Conservation (phyloP, 2,797 vertebrate species). For the Megalops cyprinoides region DNA sequence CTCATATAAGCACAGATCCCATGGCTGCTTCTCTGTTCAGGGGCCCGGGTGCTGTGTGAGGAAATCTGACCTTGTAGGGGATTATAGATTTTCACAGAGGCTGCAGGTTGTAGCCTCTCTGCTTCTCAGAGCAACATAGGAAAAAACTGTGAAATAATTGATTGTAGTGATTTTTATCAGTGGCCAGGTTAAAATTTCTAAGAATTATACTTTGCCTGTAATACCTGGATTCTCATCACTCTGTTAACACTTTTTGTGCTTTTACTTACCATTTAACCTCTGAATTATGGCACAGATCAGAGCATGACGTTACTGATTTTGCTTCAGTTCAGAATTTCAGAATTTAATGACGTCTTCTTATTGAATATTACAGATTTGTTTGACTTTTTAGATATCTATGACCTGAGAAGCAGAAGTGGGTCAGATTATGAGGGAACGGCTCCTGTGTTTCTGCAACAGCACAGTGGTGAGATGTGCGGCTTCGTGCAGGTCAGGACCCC, state of each 20-base stretch:
- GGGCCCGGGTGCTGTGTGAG: conserved; percentile 50
- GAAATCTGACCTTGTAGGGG: conserved; percentile 57
- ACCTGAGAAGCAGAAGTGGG: background rate
- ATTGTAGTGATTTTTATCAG: background rate
- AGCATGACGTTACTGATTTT: background rate
- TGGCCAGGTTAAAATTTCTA: too few species aligned
- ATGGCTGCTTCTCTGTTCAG: conserved; percentile 47
- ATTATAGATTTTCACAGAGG: conserved; percentile 43
- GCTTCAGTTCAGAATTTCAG: background rate
- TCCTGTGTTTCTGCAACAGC: background rate
- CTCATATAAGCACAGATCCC: conserved; percentile 54
- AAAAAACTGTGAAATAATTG: conserved; percentile 8
- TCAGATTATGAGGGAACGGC: too few species aligned
- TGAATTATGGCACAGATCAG: background rate
- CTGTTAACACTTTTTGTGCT: background rate
- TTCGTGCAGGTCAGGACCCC: background rate
- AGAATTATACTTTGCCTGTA: too few species aligned
- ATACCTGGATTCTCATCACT: too few species aligned
- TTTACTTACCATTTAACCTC: background rate
- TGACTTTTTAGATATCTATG: background rate
- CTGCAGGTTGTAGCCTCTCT: conserved; percentile 40
- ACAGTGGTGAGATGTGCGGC: background rate
- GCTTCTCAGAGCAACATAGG: conserved; percentile 41
- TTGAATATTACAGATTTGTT: background rate
- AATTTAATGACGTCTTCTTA: background rate